phyloP scores from a whole-genome alignment of 2,888 invertebrate species.

The Ceramica pisi region DNA sequence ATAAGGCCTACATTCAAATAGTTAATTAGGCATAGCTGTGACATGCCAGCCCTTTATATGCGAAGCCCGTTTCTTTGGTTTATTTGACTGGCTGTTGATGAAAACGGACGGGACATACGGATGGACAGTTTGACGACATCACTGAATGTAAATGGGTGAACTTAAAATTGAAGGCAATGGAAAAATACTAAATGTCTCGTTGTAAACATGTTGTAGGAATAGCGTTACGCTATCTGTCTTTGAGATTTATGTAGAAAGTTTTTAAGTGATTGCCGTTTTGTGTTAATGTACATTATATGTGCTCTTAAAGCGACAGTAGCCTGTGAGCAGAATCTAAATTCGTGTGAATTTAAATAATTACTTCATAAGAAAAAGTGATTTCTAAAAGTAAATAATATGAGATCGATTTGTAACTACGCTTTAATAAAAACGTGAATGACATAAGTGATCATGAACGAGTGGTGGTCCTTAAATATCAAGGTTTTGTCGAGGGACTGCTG shows the following conservation, averaged over 20 bases:
- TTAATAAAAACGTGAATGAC: not conserved
- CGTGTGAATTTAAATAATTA: too few relatives aligned
- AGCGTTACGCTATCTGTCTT: slow-evolving; percentile 15
- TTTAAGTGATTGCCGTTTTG: slow-evolving; percentile 13
- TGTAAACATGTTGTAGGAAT: slow-evolving; percentile 38
- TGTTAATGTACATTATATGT: slow-evolving; percentile 7
- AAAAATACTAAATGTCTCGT: slow-evolving; percentile 49
- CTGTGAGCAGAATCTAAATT: not conserved
- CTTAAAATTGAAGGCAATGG: slow-evolving; percentile 24
- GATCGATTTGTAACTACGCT: not conserved
- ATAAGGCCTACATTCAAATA: slow-evolving; percentile 89
- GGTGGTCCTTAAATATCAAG: not conserved
- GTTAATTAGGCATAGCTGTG: slow-evolving; percentile 84
- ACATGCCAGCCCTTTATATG: slow-evolving; percentile 85
- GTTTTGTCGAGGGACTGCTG: not conserved
- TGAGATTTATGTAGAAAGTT: slow-evolving; percentile 45
- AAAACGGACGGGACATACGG: slow-evolving; percentile 74
- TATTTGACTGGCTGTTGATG: slow-evolving; percentile 82
- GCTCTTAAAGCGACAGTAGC: not conserved
- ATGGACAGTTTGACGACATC: slow-evolving; percentile 26
- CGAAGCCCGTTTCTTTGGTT: slow-evolving; percentile 79
- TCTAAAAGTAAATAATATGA: not conserved
- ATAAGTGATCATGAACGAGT: not conserved
- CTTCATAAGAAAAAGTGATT: not conserved
- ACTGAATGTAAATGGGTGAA: slow-evolving; percentile 34